phyloP scores from a whole-genome alignment of 2,113 vertebrate species.

The Aplodontia rufa region DNA sequence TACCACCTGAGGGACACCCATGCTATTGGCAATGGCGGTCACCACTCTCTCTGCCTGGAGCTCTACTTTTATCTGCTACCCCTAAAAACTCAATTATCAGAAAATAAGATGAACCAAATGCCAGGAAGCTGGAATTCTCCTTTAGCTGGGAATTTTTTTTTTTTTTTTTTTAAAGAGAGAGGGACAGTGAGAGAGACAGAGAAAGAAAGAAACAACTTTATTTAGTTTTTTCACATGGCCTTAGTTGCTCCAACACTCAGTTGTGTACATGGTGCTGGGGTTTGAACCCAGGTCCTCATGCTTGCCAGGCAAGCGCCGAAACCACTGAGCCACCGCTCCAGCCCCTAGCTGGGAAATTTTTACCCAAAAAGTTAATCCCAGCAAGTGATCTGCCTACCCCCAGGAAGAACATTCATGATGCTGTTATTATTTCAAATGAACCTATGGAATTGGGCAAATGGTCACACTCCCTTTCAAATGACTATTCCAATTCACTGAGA shows the following conservation, averaged over 20 bases:
- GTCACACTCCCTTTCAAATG: not conserved
- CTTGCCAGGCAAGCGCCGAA: too few relatives aligned
- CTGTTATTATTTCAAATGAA: slow-evolving; percentile 1
- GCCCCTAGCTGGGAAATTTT: not conserved
- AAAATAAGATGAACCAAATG: not conserved
- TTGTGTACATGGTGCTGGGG: too few relatives aligned
- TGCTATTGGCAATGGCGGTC: not conserved
- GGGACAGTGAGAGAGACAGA: too few relatives aligned
- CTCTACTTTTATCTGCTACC: not conserved
- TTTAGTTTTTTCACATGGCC: too few relatives aligned
- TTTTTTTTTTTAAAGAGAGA: too few relatives aligned
- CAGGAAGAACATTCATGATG: not conserved
- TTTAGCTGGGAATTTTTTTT: too few relatives aligned
- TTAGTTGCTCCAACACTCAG: too few relatives aligned
- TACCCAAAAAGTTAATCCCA: not conserved
- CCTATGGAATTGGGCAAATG: not conserved
- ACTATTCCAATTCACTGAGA: not conserved
- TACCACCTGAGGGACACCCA: not conserved
- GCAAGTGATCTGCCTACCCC: not conserved
- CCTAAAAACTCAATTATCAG: not conserved
- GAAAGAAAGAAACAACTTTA: too few relatives aligned
- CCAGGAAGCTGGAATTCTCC: not conserved
- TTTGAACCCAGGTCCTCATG: too few relatives aligned
- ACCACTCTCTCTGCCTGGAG: not conserved
- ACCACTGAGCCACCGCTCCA: too few relatives aligned